Evolutionary conservation across 2,888 invertebrate species (phyloP), one percentile per base, ranked within the genome.

Genomic region (Pollenia angustigena): DNA sequence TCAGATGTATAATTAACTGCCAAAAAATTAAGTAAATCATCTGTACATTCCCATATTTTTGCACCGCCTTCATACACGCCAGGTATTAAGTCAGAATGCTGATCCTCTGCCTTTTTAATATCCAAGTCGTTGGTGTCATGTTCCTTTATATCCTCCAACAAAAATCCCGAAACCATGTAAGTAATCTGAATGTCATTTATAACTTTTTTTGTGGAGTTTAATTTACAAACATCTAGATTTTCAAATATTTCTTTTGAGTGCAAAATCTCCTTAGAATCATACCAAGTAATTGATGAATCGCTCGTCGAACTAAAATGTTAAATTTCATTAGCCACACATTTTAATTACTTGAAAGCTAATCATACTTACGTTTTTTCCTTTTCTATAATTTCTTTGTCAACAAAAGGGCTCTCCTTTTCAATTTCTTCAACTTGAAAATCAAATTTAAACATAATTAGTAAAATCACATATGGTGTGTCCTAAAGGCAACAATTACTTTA

Each of bases 11-110:
- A 90, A 48, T 93, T 90, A 56, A 92, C 91, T 6, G 94, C 90
- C 52, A 98, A 92, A 92, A 96, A 97, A 85, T 95, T 93, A 52
- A 96, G 93, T 78, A 99, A 93, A 92, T 99, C 98, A 90, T 95
- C 94, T 7, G 98, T 97, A 91, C 98, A 98, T 94, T 99, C 99
- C 99, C 99, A 99, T 85, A 98, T 95, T 94, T 99, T 99, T 46
- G 98, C 94, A 11, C 99, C 99, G 90, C 99, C 98, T 95, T 97
- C 97, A 94, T 97, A 97, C 90, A 95, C 94, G 10, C 96, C 96
- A 56, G 96, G 94, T 78, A 97, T 92, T 74, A 97, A 94, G 94
- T 97, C 97, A 11, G 97, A 96, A 90, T 96, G 95, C 87, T 94
- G 94, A 66, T 94, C 93, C 89, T 96, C 96, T 6, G 94, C 94